A percentile compares a stretch with the other conserved stretches of the same genome.
phyloP scores from a whole-genome alignment of 2,797 vertebrate species.

The Nothura maculosa region DNA sequence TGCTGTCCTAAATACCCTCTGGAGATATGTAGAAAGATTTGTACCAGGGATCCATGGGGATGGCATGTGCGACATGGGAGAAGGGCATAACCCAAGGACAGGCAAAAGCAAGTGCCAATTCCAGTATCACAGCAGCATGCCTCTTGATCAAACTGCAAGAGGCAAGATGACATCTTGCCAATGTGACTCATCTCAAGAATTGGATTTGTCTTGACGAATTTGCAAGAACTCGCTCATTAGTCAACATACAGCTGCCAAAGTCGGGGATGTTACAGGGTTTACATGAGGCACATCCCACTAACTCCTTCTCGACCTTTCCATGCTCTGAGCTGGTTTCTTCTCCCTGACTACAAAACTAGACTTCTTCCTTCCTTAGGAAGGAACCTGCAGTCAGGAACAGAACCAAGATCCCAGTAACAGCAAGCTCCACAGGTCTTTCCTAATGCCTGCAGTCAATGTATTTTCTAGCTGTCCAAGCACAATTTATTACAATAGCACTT shows the following conservation, averaged over 20 bases:
- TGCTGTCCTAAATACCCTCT: background rate
- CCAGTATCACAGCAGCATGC: rapidly evolving
- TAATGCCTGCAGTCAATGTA: background rate
- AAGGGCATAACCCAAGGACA: background rate
- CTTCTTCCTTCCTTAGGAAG: background rate
- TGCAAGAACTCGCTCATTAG: background rate
- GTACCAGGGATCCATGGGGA: background rate
- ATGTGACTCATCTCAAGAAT: background rate
- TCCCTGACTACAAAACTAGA: background rate
- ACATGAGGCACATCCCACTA: background rate
- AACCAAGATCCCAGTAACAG: background rate
- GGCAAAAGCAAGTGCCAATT: background rate
- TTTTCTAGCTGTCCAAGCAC: background rate
- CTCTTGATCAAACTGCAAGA: background rate
- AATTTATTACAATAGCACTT: background rate
- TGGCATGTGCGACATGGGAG: background rate
- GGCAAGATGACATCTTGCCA: background rate
- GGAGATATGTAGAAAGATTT: background rate
- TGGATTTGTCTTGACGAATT: background rate
- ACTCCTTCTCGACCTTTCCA: background rate
- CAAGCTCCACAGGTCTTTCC: background rate
- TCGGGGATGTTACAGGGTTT: background rate
- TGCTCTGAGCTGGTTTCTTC: background rate
- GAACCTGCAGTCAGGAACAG: background rate
- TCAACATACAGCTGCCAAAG: background rate